A percentile compares a stretch with the other conserved stretches of the same genome.
Conservation (phyloP, 2,797 vertebrate species). For the Stomatorhinus walkeri region DNA sequence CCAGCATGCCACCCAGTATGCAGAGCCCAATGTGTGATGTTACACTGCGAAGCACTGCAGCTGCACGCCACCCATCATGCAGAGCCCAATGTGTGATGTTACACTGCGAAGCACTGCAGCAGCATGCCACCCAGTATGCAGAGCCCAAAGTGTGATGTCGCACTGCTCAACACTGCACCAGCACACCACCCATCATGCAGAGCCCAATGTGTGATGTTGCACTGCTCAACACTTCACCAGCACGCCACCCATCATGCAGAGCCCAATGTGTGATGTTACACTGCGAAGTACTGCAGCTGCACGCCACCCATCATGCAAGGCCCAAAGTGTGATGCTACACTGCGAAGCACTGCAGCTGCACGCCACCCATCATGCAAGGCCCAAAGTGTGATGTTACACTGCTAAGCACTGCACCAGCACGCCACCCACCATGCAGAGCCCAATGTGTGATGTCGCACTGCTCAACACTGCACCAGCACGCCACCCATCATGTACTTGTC, state of each 20-base stretch:
- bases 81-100: neutral
- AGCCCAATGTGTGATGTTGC: neutral
- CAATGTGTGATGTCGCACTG: neutral
- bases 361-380: neutral
- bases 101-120: neutral
- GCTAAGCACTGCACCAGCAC: neutral
- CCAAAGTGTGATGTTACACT: neutral
- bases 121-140: neutral
- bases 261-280: neutral
- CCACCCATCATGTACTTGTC: conserved; percentile 24
- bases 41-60: neutral
- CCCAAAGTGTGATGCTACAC: neutral
- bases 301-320: neutral
- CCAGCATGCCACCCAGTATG: neutral
- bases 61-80: neutral
- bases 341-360: neutral
- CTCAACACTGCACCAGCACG: neutral
- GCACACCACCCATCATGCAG: neutral
- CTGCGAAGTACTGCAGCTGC: neutral
- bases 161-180: neutral
- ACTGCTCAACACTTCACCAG: no score
- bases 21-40: neutral
- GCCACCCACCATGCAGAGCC: neutral
- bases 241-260: no score
- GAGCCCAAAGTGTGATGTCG: neutral